A percentile compares a stretch with the other conserved stretches of the same genome.
phyloP scores from a whole-genome alignment of 2,888 invertebrate genomes.

The Abscondita cerata region DNA sequence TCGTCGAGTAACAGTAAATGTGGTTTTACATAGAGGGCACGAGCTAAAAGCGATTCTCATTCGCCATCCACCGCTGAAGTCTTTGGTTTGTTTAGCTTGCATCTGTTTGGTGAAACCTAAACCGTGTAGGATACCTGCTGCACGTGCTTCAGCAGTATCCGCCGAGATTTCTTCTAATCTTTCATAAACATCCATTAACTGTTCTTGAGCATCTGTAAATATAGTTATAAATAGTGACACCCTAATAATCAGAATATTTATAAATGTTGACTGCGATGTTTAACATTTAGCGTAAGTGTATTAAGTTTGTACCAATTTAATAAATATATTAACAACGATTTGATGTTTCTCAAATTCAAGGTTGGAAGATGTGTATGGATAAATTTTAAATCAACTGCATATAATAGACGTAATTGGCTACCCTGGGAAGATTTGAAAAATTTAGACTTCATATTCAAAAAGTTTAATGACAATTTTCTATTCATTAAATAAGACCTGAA shows the following conservation, averaged over 20 bases:
- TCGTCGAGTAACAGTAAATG: conserved; percentile 96
- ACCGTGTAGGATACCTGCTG: conserved; percentile 94
- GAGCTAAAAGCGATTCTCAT: conserved; percentile 98
- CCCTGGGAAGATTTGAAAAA: too few species aligned
- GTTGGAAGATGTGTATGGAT: too few species aligned
- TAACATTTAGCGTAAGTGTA: too few species aligned
- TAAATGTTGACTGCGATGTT: too few species aligned
- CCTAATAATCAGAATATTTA: not conserved
- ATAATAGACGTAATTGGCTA: too few species aligned
- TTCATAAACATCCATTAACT: conserved; percentile 97
- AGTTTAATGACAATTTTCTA: too few species aligned
- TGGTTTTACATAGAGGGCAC: conserved; percentile 97
- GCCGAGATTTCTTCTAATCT: conserved; percentile 96
- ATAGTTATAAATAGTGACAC: conserved; percentile 49
- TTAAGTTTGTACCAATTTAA: too few species aligned
- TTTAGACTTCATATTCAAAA: too few species aligned
- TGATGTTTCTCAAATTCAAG: too few species aligned
- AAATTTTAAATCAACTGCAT: too few species aligned
- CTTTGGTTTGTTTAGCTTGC: conserved; percentile 87
- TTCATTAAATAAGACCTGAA: too few species aligned
- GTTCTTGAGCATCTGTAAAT: conserved; percentile 81
- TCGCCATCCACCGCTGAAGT: conserved; percentile 95
- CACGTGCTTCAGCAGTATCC: conserved; percentile 93
- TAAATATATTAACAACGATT: not conserved
- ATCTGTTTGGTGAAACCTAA: conserved; percentile 90